Evolutionary conservation across 2,797 vertebrate genomes (phyloP), one percentile per base, ranked within the genome.

Genomic region (Emydoidea blandingii): DNA sequence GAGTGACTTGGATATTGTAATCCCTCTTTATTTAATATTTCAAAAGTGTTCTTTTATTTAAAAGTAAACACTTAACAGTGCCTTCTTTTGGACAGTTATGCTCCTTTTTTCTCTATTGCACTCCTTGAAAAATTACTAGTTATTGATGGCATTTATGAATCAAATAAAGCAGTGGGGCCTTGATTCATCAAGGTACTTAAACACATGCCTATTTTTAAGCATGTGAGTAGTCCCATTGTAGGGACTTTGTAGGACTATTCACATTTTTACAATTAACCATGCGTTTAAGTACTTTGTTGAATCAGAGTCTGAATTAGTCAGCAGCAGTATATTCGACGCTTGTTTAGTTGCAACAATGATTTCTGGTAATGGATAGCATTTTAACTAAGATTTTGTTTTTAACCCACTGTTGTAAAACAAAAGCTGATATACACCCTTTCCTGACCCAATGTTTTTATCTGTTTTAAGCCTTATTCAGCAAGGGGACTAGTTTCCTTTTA

Each of bases 61-160:
- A 97, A 93, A 97, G 97, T 96, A 98, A 98, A 98, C 98, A 98
- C 98, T 98, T 76, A 59, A 80, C n/a, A 76, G 9, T 85, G 59
- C 93, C 97, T 96, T 97, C 97, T 84, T 85, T 90, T 76, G 96
- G 94, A 91, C 93, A 94, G 93, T 96, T 96, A 93, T 49, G 89
- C 72, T 83, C 88, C 79, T 81, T 95, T 90, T 50, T 88, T 91
- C 93, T 92, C 85, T 86, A 93, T 83, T 94, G 80, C 23, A 27
- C 94, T 92, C 82, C 68, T 74, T 27, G 83, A 54, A 88, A 92
- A 93, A 89, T 90, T 94, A 52, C 81, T 87, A 57, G 5, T 96
- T 96, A 97, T 91, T 82, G 21, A 95, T 96, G 94, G 83, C 83
- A 81, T 94, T 96, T 96, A 93, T 82, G 94, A 98, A 98, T 96